Conservation (phyloP, 2,888 invertebrate species). For the Cephus runcator region DNA sequence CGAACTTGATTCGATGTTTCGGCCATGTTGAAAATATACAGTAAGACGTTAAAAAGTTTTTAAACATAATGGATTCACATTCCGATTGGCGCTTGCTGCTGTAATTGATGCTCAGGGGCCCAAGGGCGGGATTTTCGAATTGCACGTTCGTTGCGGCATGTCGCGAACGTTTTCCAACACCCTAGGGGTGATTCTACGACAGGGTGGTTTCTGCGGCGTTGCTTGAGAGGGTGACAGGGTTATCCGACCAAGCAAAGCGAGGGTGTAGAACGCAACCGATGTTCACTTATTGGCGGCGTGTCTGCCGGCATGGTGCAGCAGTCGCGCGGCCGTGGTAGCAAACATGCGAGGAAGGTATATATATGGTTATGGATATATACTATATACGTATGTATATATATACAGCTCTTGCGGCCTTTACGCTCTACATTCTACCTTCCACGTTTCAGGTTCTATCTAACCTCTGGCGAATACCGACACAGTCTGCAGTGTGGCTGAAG, state of each 20-base stretch:
- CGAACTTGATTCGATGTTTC: background rate
- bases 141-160: slow-evolving; percentile 39
- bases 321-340: slow-evolving; percentile 5
- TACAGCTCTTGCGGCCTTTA: slow-evolving; percentile 38
- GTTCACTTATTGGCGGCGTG: slow-evolving; percentile 66
- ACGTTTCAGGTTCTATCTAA: slow-evolving; percentile 28
- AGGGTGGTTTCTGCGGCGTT: background rate
- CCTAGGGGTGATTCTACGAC: background rate
- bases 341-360: slow-evolving; percentile 8
- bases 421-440: slow-evolving; percentile 33
- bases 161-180: slow-evolving; percentile 32
- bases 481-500: slow-evolving; percentile 14
- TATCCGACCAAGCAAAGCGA: slow-evolving; percentile 39
- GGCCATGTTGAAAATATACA: background rate
- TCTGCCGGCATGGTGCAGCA: slow-evolving; percentile 61
- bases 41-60: background rate
- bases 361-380: background rate
- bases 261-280: slow-evolving; percentile 60
- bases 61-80: background rate
- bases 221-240: background rate
- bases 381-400: background rate
- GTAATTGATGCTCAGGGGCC: background rate
- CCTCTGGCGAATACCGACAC: background rate
- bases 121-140: background rate
- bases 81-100: background rate